These are phyloP conservation scores for Malacosoma neustria DNA, from an alignment of 2,888 invertebrate species.

Conservation along the genomic window DNA sequence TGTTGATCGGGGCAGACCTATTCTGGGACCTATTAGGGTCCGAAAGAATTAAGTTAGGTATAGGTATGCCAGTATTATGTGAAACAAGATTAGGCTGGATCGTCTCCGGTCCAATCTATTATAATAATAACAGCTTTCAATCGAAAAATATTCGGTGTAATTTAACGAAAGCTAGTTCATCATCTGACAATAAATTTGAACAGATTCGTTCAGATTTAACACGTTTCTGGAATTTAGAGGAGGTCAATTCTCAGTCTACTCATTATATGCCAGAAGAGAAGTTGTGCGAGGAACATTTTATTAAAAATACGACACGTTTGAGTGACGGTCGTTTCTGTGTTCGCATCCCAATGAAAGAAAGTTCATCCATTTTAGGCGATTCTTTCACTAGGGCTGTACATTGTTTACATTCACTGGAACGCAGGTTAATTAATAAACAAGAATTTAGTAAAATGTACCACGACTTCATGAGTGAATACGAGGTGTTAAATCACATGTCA, in stretches of 20 bases:
- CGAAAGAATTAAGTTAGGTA: conserved; percentile 5
- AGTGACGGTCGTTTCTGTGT: conserved; percentile 17
- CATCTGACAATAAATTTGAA: background rate
- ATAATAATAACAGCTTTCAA: background rate
- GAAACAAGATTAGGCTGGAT: conserved; percentile 11
- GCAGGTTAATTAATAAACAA: conserved; percentile 8
- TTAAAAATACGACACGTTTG: conserved; percentile 16
- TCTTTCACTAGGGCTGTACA: conserved; percentile 14
- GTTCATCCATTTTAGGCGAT: conserved; percentile 11
- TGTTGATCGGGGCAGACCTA: conserved; percentile 17
- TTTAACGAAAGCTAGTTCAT: conserved; percentile 1
- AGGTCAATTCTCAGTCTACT: conserved; percentile 7
- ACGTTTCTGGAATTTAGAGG: conserved; percentile 14
- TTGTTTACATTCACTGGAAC: conserved; percentile 12
- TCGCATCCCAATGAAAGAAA: conserved; percentile 15
- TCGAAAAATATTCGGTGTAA: conserved; percentile 7
- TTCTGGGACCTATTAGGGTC: conserved; percentile 9
- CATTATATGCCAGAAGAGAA: conserved; percentile 13
- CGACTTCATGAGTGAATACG: conserved; percentile 18
- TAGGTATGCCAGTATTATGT: conserved; percentile 3
- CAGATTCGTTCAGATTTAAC: conserved; percentile 5
- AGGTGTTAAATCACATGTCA: conserved; percentile 14
- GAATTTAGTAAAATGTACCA: conserved; percentile 10
- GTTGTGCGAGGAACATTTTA: conserved; percentile 17
- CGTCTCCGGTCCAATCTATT: conserved; percentile 8